Evolutionary conservation across 2,113 vertebrate species (phyloP).

Genomic region (Peucedramus taeniatus): DNA sequence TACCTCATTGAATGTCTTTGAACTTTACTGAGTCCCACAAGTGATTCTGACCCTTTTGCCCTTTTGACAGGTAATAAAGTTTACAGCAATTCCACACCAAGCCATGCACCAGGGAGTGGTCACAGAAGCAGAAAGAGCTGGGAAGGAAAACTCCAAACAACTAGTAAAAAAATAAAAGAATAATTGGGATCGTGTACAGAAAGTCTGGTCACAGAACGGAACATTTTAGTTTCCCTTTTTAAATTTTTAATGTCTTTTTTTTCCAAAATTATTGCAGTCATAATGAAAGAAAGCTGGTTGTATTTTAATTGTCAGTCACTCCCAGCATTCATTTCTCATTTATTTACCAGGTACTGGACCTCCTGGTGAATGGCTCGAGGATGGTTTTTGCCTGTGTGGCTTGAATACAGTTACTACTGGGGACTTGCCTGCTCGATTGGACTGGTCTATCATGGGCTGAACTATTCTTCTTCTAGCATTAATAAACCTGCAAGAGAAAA

Average conservation of each 20-base stretch:
- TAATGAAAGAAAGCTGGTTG: constrained; percentile 61
- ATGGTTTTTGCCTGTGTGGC: constrained; percentile 76
- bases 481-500: constrained; percentile 90
- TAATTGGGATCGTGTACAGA: constrained; percentile 26
- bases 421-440: constrained; percentile 99
- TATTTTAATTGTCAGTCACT: constrained; percentile 69
- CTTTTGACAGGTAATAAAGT: constrained; percentile 99
- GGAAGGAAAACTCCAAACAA: constrained; percentile 71
- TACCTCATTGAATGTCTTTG: constrained; percentile 90
- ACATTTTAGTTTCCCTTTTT: neutral
- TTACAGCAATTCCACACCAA: constrained; percentile 97
- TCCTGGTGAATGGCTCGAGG: constrained; percentile 84
- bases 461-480: constrained; percentile 99
- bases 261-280: constrained; percentile 65
- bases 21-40: constrained; percentile 97
- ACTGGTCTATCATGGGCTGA: constrained; percentile 99
- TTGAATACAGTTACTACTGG: constrained; percentile 82
- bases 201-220: neutral
- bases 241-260: neutral
- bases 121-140: constrained; percentile 74
- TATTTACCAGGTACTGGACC: constrained; percentile 84
- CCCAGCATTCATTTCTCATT: constrained; percentile 70
- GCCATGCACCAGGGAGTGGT: constrained; percentile 91
- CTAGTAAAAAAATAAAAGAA: constrained; percentile 31
- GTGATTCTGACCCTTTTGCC: constrained; percentile 89